Percentiles rank a stretch among this genome's conserved stretches.
phyloP scores from a whole-genome alignment of 2,797 vertebrate genomes.

The Aldrovandia affinis region DNA sequence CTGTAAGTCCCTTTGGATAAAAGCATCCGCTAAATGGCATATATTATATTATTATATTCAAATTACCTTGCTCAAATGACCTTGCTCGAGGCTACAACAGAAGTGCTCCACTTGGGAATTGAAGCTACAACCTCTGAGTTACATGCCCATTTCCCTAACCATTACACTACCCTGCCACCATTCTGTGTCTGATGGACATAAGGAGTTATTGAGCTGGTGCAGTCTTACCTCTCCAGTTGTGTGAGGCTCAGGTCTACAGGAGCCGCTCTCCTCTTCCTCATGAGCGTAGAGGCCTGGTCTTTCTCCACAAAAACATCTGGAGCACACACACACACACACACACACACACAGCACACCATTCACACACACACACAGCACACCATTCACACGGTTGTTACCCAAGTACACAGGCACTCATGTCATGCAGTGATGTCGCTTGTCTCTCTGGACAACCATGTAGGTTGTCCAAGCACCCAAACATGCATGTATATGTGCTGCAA shows the following conservation, averaged over 20 bases:
- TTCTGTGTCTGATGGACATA: neutral
- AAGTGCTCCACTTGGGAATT: too few species aligned
- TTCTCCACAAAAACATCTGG: constrained; percentile 67
- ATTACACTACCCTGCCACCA: neutral
- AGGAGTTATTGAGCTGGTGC: neutral
- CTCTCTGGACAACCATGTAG: neutral
- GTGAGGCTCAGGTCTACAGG: constrained; percentile 51
- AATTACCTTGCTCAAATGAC: too few species aligned
- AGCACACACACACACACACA: constrained; percentile 33
- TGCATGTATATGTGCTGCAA: neutral
- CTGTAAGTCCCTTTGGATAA: too few species aligned
- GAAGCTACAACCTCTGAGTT: too few species aligned
- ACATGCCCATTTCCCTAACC: too few species aligned
- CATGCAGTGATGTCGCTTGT: neutral
- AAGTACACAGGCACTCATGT: neutral
- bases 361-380: neutral
- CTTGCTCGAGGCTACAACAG: too few species aligned
- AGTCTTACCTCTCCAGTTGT: constrained; percentile 75
- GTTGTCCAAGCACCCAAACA: neutral
- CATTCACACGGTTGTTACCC: neutral
- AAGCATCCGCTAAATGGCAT: too few species aligned
- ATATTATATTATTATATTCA: too few species aligned
- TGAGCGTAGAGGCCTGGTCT: constrained; percentile 64
- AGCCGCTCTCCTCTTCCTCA: constrained; percentile 66
- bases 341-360: neutral